Percentiles rank a stretch among this genome's conserved stretches.
phyloP scores from a whole-genome alignment of 2,888 invertebrate species.

The Agriopis aurantiaria region DNA sequence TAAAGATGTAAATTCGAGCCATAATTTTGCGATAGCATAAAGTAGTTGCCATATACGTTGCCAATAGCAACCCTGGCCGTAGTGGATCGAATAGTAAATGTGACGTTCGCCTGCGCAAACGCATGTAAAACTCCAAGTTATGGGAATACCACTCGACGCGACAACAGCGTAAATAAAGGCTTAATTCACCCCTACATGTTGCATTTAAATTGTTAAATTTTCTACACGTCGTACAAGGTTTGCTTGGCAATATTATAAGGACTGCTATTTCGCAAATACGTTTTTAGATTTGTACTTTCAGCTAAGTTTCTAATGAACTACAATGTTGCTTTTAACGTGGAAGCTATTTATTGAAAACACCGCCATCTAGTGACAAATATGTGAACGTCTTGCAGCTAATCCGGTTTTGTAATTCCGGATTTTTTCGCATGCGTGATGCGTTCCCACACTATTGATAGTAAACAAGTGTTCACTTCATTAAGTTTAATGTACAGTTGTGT shows the following conservation, averaged over 20 bases:
- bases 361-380: slow-evolving; percentile 31
- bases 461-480: slow-evolving; percentile 29
- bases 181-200: slow-evolving; percentile 57
- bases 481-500: slow-evolving; percentile 21
- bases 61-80: slow-evolving; percentile 41
- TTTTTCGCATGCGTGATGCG: slow-evolving; percentile 30
- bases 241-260: slow-evolving; percentile 32
- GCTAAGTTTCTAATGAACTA: slow-evolving; percentile 10
- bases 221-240: slow-evolving; percentile 35
- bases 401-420: slow-evolving; percentile 33
- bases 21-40: slow-evolving; percentile 47
- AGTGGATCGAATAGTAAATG: slow-evolving; percentile 45
- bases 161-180: slow-evolving; percentile 57
- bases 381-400: slow-evolving; percentile 12
- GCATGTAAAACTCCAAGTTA: slow-evolving; percentile 56
- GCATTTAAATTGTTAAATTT: slow-evolving; percentile 52
- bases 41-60: slow-evolving; percentile 45
- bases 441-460: slow-evolving; percentile 34
- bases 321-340: slow-evolving; percentile 17
- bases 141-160: slow-evolving; percentile 50
- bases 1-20: slow-evolving; percentile 44
- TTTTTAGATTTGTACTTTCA: neutral
- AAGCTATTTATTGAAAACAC: slow-evolving; percentile 15
- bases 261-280: slow-evolving; percentile 2
- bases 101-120: slow-evolving; percentile 48